These are phyloP conservation scores for Brachynemurus nebulosus DNA, from an alignment of 2,888 invertebrate genomes.

Conservation along the genomic window DNA sequence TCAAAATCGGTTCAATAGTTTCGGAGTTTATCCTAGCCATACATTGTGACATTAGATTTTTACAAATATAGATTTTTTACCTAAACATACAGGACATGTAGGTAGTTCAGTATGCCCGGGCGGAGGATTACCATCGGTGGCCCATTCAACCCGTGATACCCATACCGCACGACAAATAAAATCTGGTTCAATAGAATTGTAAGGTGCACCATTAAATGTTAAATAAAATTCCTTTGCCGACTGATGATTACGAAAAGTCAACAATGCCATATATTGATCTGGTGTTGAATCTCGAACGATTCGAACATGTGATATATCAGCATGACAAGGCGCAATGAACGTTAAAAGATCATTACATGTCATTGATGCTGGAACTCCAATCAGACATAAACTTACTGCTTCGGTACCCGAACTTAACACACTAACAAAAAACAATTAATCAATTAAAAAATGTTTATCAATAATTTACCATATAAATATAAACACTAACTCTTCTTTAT, in stretches of 20 bases:
- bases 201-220: slow-evolving; percentile 84
- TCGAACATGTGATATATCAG: slow-evolving; percentile 77
- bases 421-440: slow-evolving; percentile 20
- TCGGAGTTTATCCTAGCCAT: too few species aligned
- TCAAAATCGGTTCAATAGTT: too few species aligned
- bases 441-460: not conserved
- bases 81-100: slow-evolving; percentile 88
- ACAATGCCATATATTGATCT: slow-evolving; percentile 93
- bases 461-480: not conserved
- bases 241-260: slow-evolving; percentile 53
- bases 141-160: slow-evolving; percentile 84
- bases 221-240: slow-evolving; percentile 85
- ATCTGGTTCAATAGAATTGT: slow-evolving; percentile 86
- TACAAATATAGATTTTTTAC: too few species aligned
- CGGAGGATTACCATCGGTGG: slow-evolving; percentile 55
- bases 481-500: slow-evolving; percentile 80
- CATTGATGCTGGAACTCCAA: slow-evolving; percentile 80
- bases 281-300: slow-evolving; percentile 84
- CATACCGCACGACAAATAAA: slow-evolving; percentile 88
- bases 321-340: slow-evolving; percentile 88
- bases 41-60: too few species aligned
- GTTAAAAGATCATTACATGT: slow-evolving; percentile 87
- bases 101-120: slow-evolving; percentile 87
- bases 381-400: slow-evolving; percentile 75
- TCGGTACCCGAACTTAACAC: slow-evolving; percentile 33